phyloP scores from a whole-genome alignment of 2,797 vertebrate genomes.

The Enteromius mattozi region DNA sequence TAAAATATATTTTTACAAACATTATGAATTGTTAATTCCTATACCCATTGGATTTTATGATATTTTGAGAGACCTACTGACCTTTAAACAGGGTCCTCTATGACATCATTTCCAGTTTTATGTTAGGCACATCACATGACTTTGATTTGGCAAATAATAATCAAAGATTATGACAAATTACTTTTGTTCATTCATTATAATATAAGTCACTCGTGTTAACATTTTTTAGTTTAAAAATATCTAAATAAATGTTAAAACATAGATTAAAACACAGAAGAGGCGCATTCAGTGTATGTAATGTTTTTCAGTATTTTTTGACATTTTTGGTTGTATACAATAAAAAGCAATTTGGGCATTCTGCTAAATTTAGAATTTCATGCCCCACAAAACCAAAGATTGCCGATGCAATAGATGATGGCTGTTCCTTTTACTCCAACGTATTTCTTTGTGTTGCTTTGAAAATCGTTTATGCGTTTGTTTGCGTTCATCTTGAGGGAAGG shows the following conservation, averaged over 20 bases:
- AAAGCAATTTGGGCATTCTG: background rate
- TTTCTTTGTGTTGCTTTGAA: conserved; percentile 28
- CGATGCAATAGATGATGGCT: background rate
- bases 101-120: too few relatives aligned
- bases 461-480: conserved; percentile 43
- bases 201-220: background rate
- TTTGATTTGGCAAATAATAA: too few relatives aligned
- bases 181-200: too few relatives aligned
- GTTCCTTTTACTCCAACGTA: background rate
- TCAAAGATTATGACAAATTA: background rate
- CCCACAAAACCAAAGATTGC: background rate
- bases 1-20: background rate
- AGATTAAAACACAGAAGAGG: background rate
- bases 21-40: background rate
- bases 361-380: background rate
- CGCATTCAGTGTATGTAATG: background rate
- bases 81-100: too few relatives aligned
- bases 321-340: background rate
- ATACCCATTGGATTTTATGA: background rate
- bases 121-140: too few relatives aligned
- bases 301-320: background rate
- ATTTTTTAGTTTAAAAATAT: background rate
- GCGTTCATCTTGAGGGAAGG: conserved; percentile 22
- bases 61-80: background rate
- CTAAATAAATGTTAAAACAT: background rate